Evolutionary conservation across 2,797 vertebrate genomes (phyloP), one percentile per base, ranked within the genome.

Genomic region (Chiroxiphia lanceolata): DNA sequence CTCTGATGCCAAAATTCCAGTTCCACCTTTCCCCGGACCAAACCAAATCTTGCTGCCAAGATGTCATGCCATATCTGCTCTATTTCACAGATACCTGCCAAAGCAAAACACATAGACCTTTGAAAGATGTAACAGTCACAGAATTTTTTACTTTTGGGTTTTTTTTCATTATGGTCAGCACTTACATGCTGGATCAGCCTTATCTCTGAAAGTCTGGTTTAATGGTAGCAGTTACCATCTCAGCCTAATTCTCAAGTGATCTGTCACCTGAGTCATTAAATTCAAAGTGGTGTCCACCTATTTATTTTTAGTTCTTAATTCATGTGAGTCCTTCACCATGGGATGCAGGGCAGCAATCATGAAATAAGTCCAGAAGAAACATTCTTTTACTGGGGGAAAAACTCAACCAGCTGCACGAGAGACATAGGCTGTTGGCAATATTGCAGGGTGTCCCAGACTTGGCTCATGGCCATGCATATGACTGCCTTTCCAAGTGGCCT

Each of bases 401-500:
- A 29, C 9, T 71, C 12, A 3, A 22, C 40, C 50, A 54, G 53
- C 4, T 1, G 0, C 21, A 74, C 14, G 1, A 3, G 2, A 1
- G 12, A 5, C 3, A 3, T 0, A 38, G 22, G n/a, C 47, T 74
- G 27, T 7, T 61, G 29, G 47, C 47, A 81, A 29, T 86, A 48
- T 5, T n/a, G n/a, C 2, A 2, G 38, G 17, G 15, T 60, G 48
- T 54, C 53, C 56, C 42, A 63, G 65, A 11, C 36, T 45, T 17
- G 47, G 45, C 34, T 71, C 5, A 0, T 15, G 29, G 34, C 71
- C 31, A 29, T 33, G 21, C 1, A 0, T 36, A 50, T 14, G 45
- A 21, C 19, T 50, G 23, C 38, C 71, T 78, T 40, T 36, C 53
- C 70, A 75, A 44, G 34, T 10, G n/a, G 38, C 20, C 59, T 79